Evolutionary conservation across 1,140 invertebrate genomes (phyloP).

Genomic region (Conus betulinus): DNA sequence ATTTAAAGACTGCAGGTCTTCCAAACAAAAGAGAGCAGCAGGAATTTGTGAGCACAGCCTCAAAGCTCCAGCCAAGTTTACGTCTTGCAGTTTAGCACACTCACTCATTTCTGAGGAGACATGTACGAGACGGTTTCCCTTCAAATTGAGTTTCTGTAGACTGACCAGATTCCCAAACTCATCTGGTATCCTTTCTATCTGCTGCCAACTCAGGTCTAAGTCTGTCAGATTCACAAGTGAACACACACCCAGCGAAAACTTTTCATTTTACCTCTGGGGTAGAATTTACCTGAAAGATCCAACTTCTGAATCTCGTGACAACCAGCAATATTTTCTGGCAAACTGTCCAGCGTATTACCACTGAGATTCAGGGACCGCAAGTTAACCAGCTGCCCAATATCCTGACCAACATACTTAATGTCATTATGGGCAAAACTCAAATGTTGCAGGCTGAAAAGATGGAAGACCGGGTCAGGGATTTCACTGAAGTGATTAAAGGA

Average conservation of each 20-base stretch:
- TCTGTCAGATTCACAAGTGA: constrained; percentile 54
- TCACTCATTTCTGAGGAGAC: constrained; percentile 60
- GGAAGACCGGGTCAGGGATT: constrained; percentile 63
- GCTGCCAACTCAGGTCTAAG: constrained; percentile 69
- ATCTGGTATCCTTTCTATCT: constrained; percentile 65
- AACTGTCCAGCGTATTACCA: constrained; percentile 61
- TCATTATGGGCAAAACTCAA: constrained; percentile 67
- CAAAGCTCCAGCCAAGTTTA: constrained; percentile 69
- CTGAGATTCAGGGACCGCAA: constrained; percentile 60
- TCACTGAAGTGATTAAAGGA: constrained; percentile 64
- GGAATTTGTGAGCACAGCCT: constrained; percentile 67
- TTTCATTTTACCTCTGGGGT: constrained; percentile 61
- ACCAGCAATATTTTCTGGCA: constrained; percentile 58
- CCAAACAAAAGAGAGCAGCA: constrained; percentile 60
- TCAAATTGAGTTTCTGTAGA: constrained; percentile 60
- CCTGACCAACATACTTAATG: constrained; percentile 49
- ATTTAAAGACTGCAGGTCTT: constrained; percentile 60
- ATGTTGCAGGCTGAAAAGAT: constrained; percentile 53
- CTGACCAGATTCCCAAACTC: constrained; percentile 64
- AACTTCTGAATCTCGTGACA: constrained; percentile 62
- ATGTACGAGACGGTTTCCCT: constrained; percentile 65
- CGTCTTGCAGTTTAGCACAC: constrained; percentile 57
- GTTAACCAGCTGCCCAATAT: constrained; percentile 60
- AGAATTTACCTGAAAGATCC: constrained; percentile 68
- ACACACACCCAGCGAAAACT: constrained; percentile 60